These are phyloP conservation scores for Acholoe squamosa DNA, from an alignment of 2,888 invertebrate genomes.

Conservation along the genomic window DNA sequence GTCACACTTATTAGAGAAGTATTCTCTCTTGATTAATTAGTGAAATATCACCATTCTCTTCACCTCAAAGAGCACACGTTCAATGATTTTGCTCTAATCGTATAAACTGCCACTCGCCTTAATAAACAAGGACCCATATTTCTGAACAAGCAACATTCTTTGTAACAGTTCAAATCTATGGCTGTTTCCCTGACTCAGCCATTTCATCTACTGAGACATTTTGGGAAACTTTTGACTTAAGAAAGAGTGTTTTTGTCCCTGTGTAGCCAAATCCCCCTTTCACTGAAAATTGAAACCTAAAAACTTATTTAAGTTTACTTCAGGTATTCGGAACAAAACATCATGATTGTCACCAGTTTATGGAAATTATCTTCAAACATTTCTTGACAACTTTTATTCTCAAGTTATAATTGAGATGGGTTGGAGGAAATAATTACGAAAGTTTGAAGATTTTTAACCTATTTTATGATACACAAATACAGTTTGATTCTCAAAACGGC, in stretches of 20 bases:
- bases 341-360: no score
- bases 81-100: neutral
- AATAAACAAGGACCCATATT: neutral
- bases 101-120: neutral
- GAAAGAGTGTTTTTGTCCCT: no score
- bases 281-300: no score
- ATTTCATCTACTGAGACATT: no score
- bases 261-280: no score
- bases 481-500: neutral
- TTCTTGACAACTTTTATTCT: no score
- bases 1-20: slow-evolving; percentile 26
- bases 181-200: no score
- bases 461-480: neutral
- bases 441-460: neutral
- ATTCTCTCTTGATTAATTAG: slow-evolving; percentile 18
- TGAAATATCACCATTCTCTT: slow-evolving; percentile 31
- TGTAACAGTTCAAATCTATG: no score
- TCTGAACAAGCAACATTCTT: neutral
- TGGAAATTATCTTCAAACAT: no score
- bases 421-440: neutral
- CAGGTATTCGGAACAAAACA: no score
- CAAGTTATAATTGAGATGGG: neutral
- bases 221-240: no score
- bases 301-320: no score
- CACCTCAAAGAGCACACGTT: slow-evolving; percentile 16